Evolutionary conservation across 2,888 invertebrate species (phyloP), one percentile per base, ranked within the genome.

Genomic region (Osmoderma eremita): DNA sequence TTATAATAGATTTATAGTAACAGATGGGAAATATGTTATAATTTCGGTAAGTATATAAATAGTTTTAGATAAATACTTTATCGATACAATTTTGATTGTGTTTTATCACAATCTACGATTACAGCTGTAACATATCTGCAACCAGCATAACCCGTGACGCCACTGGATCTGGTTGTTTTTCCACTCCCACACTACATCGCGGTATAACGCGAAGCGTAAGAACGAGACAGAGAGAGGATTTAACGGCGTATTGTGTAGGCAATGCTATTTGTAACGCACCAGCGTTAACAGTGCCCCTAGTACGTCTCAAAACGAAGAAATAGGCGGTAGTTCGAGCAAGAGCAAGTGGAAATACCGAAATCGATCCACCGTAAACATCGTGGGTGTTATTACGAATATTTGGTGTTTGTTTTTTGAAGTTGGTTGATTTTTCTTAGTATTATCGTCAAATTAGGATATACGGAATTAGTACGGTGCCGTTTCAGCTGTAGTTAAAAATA

Each of bases 401-500:
- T 24, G 5, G 22, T 22, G 24, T 4, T 8, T n/a, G n/a, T 50
- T 50, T 13, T 50, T 17, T 12, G 2, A 50, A 30, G 30, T 6
- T 30, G 10, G 10, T 5, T 30, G 5, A 5, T 30, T 2, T 30
- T 30, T 30, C 1, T 2, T 30, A n/a, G n/a, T 30, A 30, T 30
- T 30, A 30, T 30, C 6, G 30, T 30, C 10, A 30, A 30, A 30
- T 30, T 8, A 30, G 30, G 6, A 30, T 30, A 30, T 30, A 4
- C 5, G 10, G 10, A 30, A 30, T 30, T 30, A 30, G 30, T 30
- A 30, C 30, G 30, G 1, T n/a, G n/a, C 30, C 6, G 30, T 30
- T 30, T 24, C 6, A 6, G 30, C 30, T 30, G 5, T 48, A 62
- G 62, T 62, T 62, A 62, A 15, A 48, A 62, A 45, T 62, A 62